Percentiles rank a stretch among this genome's conserved stretches.
These are phyloP conservation scores for Strix uralensis DNA, from an alignment of 2,113 vertebrate species.

Conservation along the genomic window DNA sequence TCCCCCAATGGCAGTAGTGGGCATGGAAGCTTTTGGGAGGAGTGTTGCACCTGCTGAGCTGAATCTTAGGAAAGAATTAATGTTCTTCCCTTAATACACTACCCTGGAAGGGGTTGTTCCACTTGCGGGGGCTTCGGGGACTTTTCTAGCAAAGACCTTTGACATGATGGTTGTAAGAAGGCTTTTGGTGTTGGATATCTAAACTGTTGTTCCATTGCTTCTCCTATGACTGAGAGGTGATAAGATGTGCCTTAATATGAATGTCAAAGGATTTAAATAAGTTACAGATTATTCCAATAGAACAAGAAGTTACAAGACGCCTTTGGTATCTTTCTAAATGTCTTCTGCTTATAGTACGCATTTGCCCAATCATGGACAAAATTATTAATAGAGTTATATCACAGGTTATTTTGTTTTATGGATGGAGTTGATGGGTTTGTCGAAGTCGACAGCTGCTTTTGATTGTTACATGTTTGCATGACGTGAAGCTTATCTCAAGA, in stretches of 20 bases:
- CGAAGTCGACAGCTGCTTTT: slow-evolving; percentile 20
- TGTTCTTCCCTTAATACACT: background rate
- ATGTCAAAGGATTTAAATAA: background rate
- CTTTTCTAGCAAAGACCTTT: background rate
- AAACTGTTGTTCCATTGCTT: background rate
- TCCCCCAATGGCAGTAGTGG: background rate
- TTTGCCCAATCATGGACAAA: background rate
- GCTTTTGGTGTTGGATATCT: accelerated
- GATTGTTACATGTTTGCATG: background rate
- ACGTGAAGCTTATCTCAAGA: slow-evolving; percentile 29
- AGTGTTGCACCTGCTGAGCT: background rate
- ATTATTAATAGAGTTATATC: background rate
- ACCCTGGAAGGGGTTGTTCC: background rate
- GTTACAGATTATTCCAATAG: background rate
- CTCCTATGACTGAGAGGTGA: background rate
- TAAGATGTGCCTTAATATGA: background rate
- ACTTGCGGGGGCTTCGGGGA: background rate
- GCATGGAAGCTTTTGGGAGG: background rate
- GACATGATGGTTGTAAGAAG: background rate
- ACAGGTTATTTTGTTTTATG: background rate
- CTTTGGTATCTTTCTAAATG: background rate
- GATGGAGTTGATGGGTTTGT: background rate
- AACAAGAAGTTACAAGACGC: background rate
- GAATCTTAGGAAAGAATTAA: background rate
- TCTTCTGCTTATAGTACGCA: background rate